Conservation (phyloP, 2,797 vertebrate species). For the Enteromius unitaeniatus region DNA sequence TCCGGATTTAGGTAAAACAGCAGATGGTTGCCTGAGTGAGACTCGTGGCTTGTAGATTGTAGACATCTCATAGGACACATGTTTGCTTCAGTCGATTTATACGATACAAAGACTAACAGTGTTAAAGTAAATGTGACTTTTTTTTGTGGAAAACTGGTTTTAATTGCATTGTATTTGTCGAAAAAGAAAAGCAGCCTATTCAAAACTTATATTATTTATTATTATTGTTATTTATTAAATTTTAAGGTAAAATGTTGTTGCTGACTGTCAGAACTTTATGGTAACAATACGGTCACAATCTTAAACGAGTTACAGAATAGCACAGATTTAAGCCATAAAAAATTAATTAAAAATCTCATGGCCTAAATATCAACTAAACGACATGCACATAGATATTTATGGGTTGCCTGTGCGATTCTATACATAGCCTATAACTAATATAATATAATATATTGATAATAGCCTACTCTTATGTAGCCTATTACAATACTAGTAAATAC, state of each 20-base stretch:
- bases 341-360: not conserved
- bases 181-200: not conserved
- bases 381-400: not conserved
- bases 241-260: not conserved
- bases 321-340: not conserved
- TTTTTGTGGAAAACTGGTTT: not conserved
- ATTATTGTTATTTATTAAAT: not conserved
- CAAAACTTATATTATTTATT: not conserved
- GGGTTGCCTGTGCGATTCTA: not conserved
- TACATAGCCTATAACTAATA: too few species aligned
- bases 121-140: not conserved
- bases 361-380: not conserved
- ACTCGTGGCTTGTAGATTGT: slow-evolving; percentile 31
- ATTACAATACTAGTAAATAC: not conserved
- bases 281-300: not conserved
- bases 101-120: not conserved
- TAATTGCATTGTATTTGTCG: not conserved
- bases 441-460: not conserved
- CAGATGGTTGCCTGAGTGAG: slow-evolving; percentile 63
- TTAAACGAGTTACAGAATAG: not conserved
- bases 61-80: slow-evolving; percentile 8
- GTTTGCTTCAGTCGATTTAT: not conserved
- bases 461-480: too few species aligned
- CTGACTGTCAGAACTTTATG: too few species aligned
- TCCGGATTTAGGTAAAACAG: slow-evolving; percentile 65